Conservation (phyloP, 1,140 invertebrate genomes). For the Bathynomus jamesi region DNA sequence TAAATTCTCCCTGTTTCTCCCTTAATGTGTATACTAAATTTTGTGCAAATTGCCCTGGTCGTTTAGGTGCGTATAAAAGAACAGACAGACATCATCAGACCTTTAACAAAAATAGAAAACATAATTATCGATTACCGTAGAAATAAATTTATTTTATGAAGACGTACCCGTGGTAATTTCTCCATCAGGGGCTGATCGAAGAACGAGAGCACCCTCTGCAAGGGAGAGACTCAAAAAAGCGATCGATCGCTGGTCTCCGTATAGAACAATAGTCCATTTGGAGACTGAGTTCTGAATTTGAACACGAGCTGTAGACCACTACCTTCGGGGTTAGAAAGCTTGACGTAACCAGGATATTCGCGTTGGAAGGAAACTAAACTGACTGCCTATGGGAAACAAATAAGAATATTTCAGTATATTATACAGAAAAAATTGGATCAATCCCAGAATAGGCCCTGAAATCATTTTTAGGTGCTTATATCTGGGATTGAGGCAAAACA, state of each 20-base stretch:
- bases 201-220: slow-evolving; percentile 57
- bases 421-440: neutral
- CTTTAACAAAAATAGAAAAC: too few relatives aligned
- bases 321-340: slow-evolving; percentile 41
- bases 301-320: slow-evolving; percentile 61
- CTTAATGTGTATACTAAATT: too few relatives aligned
- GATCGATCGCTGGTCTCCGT: slow-evolving; percentile 51
- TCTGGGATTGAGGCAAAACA: too few relatives aligned
- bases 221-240: slow-evolving; percentile 60
- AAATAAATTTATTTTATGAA: too few relatives aligned
- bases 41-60: too few relatives aligned
- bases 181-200: slow-evolving; percentile 50
- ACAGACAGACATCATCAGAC: too few relatives aligned
- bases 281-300: slow-evolving; percentile 74
- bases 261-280: slow-evolving; percentile 70
- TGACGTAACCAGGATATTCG: slow-evolving; percentile 47
- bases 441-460: too few relatives aligned
- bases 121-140: too few relatives aligned
- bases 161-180: slow-evolving; percentile 47
- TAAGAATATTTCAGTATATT: too few relatives aligned
- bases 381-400: slow-evolving; percentile 47
- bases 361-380: slow-evolving; percentile 54
- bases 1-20: too few relatives aligned
- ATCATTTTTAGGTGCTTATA: too few relatives aligned
- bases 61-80: too few relatives aligned